Evolutionary conservation across 2,113 vertebrate species (phyloP).

Genomic region (Raja brachyura): DNA sequence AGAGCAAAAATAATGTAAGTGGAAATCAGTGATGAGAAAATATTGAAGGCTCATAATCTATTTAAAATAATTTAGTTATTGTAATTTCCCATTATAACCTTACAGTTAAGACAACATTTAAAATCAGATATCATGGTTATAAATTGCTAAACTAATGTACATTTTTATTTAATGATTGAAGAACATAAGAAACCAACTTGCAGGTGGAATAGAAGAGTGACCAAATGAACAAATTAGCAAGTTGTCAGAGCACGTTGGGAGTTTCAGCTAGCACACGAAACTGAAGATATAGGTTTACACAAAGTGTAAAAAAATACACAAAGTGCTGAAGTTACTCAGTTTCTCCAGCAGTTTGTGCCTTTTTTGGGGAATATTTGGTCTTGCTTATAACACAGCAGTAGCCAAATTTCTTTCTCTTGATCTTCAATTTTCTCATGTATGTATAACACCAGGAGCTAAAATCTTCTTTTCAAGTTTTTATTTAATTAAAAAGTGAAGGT

Average conservation of each 20-base stretch:
- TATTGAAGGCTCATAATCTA: not conserved
- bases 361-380: not conserved
- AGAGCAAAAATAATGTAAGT: not conserved
- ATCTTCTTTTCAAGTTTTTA: not conserved
- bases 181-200: not conserved
- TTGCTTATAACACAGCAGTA: not conserved
- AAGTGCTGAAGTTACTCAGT: too few species aligned
- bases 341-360: too few species aligned
- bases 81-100: not conserved
- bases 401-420: not conserved
- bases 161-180: not conserved
- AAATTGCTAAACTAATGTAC: not conserved
- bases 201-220: not conserved
- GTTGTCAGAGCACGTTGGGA: too few species aligned
- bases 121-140: not conserved
- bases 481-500: not conserved
- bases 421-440: not conserved
- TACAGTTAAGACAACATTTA: not conserved
- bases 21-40: not conserved
- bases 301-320: too few species aligned
- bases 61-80: too few species aligned
- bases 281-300: too few species aligned
- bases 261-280: too few species aligned
- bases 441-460: not conserved
- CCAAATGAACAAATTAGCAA: not conserved